Conservation (phyloP, 1,140 invertebrate species). For the Trissolcus basalis region DNA sequence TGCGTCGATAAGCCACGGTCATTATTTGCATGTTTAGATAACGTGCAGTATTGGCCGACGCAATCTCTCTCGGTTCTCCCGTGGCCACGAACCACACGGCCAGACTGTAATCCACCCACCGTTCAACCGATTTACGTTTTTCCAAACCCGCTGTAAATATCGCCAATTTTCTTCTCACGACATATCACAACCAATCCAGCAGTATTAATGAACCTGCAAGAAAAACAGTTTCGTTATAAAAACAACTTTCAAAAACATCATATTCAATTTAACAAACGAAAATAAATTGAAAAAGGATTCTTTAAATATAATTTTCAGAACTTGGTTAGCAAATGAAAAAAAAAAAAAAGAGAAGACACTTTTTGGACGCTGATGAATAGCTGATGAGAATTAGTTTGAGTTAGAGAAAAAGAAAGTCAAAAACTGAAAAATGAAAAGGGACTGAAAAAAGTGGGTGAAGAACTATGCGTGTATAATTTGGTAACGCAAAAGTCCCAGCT, state of each 20-base stretch:
- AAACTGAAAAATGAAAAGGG: neutral
- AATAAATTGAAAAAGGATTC: too few species aligned
- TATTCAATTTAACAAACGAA: too few species aligned
- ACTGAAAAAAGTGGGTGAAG: neutral
- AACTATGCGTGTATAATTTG: neutral
- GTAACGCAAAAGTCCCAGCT: neutral
- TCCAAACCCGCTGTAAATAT: constrained; percentile 15
- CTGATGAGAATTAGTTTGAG: too few species aligned
- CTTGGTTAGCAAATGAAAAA: too few species aligned
- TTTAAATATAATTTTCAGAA: too few species aligned
- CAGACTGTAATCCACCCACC: constrained; percentile 54
- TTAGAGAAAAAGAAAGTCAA: too few species aligned
- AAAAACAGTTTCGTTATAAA: too few species aligned
- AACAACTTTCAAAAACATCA: too few species aligned
- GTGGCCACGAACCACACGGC: constrained; percentile 40
- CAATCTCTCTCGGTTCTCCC: constrained; percentile 46
- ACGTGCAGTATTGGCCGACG: constrained; percentile 53
- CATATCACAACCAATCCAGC: neutral
- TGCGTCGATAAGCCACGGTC: constrained; percentile 67
- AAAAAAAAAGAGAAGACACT: too few species aligned
- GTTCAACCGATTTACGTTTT: constrained; percentile 48
- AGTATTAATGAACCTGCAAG: neutral
- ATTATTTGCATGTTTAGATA: constrained; percentile 76
- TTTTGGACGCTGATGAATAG: too few species aligned
- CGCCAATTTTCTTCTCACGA: neutral